Base-by-base conservation (phyloP, 2,797 vertebrate genomes). In the Coilia nasus region DNA sequence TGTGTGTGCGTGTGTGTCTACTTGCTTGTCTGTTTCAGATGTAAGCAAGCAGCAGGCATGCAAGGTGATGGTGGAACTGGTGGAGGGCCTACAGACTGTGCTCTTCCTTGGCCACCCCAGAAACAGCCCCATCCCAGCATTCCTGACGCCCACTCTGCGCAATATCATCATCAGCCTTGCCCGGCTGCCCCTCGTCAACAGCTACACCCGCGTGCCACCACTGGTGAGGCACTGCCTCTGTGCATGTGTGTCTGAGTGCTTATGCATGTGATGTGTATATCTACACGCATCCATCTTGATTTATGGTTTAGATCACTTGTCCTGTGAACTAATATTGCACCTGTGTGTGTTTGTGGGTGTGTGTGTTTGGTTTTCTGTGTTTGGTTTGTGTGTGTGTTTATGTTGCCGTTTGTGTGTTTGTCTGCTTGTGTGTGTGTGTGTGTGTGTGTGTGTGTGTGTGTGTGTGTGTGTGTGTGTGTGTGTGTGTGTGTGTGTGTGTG, bases 81-180 rank as follows among this genome's bases (percentile, higher is more conserved):
- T 99, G 92, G 98, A 98, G 86, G 95, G 96, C 54, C 90, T 99
- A 81, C 97, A 97, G 88, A 97, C 94, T 2, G 91, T 97, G 83
- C 90, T 99, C 83, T 93, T 96, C 17, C 89, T 97, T 85, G 98
- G 98, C 64, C 98, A 99, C 91, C 91, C 89, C 81, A 95, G 94
- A 88, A 98, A 98, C 91, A 85, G 89, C 84, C 90, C 86, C 23
- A 95, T 97, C 85, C 97, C 98, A 0, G 95, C 95, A 0, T 99
- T 99, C 90, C 97, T 99, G 86, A 98, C 97, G 0, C 94, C 97
- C 0, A 96, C 96, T 11, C 93, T 99, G 28, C 96, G 95, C 88
- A 99, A 98, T 89, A 96, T 98, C 82, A 92, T 98, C 86, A 93
- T 99, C 94, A 99, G 97, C 91, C 94, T 99, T 89, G 97, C 98